Base-by-base conservation (phyloP, 2,797 vertebrate species). In the Menidia menidia region DNA sequence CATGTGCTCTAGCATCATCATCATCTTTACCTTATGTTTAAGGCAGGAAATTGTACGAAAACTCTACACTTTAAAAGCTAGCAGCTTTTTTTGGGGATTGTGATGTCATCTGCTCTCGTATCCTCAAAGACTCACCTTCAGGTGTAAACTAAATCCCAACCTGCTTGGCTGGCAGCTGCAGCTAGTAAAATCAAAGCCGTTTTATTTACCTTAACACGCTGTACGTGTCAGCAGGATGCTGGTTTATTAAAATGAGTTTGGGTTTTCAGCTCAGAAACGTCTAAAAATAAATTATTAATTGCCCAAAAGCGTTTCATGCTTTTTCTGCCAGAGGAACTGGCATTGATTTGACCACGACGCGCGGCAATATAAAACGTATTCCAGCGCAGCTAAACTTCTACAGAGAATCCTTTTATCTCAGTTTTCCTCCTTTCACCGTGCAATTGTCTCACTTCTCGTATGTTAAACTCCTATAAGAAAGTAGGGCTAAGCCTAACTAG, bases 401-500 rank as follows among this genome's bases (percentile, higher is more conserved):
- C 30, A 45, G 60, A 54, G 18, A 57, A 25, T 12, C 64, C 69
- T 82, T 70, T 87, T 57, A 80, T 77, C 71, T 71, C 60, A 4
- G n/a, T 39, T 18, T 59, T 60, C 15, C 64, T 11, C 68, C 59
- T 45, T 54, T 51, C 50, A n/a, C 25, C 1, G 1, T 68, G 65
- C 64, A 76, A 60, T 56, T 73, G 64, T 69, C 61, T 77, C 67
- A 62, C 73, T 61, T 67, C 15, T 56, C 41, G 59, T 78, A 72
- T 74, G 63, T 73, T 59, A 72, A 84, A 83, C 65, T 88, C 78
- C 60, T 68, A 84, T 35, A 86, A 81, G 78, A 88, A 85, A 87
- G 77, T 77, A 63, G 75, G 66, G 53, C 75, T 87, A 88, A 92
- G 82, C 78, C 79, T 70, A 73, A 83, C 78, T 71, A 83, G 76